A percentile compares a stretch with the other conserved stretches of the same genome.
Evolutionary conservation across 2,113 vertebrate genomes (phyloP).

Genomic region (Psilopsiagon aurifrons): DNA sequence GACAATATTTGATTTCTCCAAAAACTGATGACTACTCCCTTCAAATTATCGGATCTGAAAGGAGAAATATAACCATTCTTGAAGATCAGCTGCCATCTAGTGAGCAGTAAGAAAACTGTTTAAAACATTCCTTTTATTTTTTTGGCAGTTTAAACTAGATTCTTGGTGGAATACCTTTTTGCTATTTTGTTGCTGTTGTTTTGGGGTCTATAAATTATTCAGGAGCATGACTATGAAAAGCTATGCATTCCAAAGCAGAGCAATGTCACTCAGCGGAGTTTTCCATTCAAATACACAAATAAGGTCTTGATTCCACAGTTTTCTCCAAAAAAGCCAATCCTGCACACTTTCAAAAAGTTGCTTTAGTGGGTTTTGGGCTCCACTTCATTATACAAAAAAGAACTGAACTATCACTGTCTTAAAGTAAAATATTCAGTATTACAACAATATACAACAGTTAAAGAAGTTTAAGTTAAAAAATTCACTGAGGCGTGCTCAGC

Average conservation of each 20-base stretch:
- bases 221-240: not conserved
- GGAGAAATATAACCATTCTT: conserved; percentile 41
- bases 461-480: not conserved
- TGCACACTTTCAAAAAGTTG: not conserved
- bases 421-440: not conserved
- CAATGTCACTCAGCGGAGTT: not conserved
- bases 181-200: not conserved
- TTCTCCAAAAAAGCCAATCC: not conserved
- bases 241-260: not conserved
- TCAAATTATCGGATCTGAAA: not conserved
- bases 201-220: not conserved
- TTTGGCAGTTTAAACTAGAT: not conserved
- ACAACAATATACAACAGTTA: not conserved
- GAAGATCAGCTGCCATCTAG: conserved; percentile 73
- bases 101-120: conserved; percentile 23
- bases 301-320: not conserved
- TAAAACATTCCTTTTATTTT: not conserved
- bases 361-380: not conserved
- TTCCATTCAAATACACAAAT: not conserved
- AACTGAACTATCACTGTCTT: not conserved
- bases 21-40: not conserved
- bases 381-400: not conserved
- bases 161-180: not conserved
- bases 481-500: not conserved
- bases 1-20: not conserved